Evolutionary conservation across 2,888 invertebrate species (phyloP).

Genomic region (Zelleria hepariella): DNA sequence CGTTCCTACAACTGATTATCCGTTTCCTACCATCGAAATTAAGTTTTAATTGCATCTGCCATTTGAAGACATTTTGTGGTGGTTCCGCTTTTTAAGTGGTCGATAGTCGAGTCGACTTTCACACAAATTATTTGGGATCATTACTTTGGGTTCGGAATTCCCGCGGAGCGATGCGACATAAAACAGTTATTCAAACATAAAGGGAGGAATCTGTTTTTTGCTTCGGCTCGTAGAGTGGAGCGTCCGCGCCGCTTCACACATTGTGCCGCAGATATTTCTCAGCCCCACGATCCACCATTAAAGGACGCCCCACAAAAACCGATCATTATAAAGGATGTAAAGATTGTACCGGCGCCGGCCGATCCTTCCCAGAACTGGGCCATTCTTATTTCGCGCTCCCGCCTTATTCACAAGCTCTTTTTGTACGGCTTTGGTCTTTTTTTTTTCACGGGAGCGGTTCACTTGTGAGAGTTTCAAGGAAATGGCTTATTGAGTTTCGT

Average conservation of each 20-base stretch:
- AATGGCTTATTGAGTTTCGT: conserved; percentile 69
- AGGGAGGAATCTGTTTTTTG: neutral
- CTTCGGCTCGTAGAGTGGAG: neutral
- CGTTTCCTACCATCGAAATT: conserved; percentile 12
- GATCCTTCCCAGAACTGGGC: conserved; percentile 65
- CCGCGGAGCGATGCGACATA: conserved; percentile 5
- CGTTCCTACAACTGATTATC: neutral
- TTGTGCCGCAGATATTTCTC: conserved; percentile 35
- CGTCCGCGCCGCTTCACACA: conserved; percentile 20
- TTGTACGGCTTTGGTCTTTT: conserved; percentile 53
- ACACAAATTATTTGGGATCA: neutral
- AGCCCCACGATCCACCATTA: conserved; percentile 43
- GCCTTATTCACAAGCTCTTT: conserved; percentile 62
- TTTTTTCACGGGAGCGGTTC: conserved; percentile 57
- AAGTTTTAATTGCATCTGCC: neutral
- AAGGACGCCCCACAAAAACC: conserved; percentile 60
- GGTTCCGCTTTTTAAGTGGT: neutral
- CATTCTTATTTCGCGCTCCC: conserved; percentile 70
- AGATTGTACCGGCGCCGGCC: conserved; percentile 56
- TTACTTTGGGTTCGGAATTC: neutral
- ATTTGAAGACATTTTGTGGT: neutral
- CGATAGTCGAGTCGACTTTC: neutral
- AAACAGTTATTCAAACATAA: conserved; percentile 15
- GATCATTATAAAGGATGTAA: conserved; percentile 66
- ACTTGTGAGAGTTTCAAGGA: conserved; percentile 65